Evolutionary conservation across 2,888 invertebrate genomes (phyloP), one percentile per base, ranked within the genome.

Genomic region (Megalurothrips usitatus): DNA sequence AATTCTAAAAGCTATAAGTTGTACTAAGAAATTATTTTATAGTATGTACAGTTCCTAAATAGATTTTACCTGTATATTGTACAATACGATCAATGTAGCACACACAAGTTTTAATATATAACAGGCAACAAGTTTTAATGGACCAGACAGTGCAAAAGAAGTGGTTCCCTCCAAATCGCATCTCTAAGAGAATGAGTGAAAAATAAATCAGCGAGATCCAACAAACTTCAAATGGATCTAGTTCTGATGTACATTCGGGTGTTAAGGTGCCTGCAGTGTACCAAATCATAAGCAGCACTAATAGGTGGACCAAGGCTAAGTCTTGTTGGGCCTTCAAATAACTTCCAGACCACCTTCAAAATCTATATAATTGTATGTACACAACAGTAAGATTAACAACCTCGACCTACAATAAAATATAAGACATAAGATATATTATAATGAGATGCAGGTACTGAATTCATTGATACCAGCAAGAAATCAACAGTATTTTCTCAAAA

Each of bases 311-410:
- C 23, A 11, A 75, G 12, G 68, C 26, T 75, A 75, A 75, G 68
- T 26, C 12, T 23, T 75, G 11, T 26, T 26, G 19, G 23, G 23
- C 68, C 23, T 26, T 75, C 1, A 75, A 75, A 23, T 58, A 58
- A 19, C 6, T 58, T 58, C n/a, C n/a, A 26, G 3, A 75, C 23
- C 26, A 8, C n/a, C 68, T n/a, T 23, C 68, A 68, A 23, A 68
- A n/a, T 75, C 68, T 75, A 26, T 12, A 75, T 75, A 26, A 26
- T 75, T 75, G 58, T 58, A 75, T 75, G 12, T 75, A 75, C 68
- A 75, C 68, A 75, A 75, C 68, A 75, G 68, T 75, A 75, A 75
- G 68, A 75, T 75, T 75, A 75, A 75, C 68, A 75, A 75, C 68
- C 68, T 23, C 23, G 68, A 26, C 68, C 68, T 75, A 75, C n/a